Base-by-base conservation (phyloP, 2,888 invertebrate genomes). In the Clostera curtula region DNA sequence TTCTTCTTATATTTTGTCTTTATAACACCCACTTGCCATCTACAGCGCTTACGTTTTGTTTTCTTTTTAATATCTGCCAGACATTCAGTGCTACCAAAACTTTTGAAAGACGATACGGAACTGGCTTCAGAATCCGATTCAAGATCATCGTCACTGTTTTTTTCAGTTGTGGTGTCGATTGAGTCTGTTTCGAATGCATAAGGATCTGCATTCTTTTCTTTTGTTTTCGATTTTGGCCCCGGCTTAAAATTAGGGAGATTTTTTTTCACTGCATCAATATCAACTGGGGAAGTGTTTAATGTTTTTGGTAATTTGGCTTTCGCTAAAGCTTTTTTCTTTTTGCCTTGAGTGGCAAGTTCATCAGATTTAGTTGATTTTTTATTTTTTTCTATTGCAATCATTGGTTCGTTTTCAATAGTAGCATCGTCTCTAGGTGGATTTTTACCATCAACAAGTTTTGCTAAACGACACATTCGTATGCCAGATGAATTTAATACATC, bases 381-480 rank as follows among this genome's bases (percentile, higher is more conserved):
- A 17, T 43, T 51, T 31, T 77, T 77, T 40, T 77, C 56, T 36
- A 68, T 42, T 9, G 68, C 43, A 4, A 71, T 68, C n/a, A 66
- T 44, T 1, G 73, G 64, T 25, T 53, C 61, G 4, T 35, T 27
- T 18, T 54, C 52, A 5, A 39, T 25, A 5, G 26, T 33, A 10
- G 21, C 19, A n/a, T 7, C 19, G 3, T 61, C 60, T 9, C n/a
- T n/a, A n/a, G n/a, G n/a, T 56, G 56, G 19, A 18, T 21, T 36
- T 39, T 65, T 70, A 12, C 73, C 76, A 36, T 74, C 72, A 6
- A 64, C 68, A 33, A 87, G 69, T 63, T 86, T 88, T 14, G 87
- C 76, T 28, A 88, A 55, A 24, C 88, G 85, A 54, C 90, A 90
- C 80, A 87, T 87, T 40, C 91, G 72, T 50, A 88, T 85, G 6